A percentile compares a stretch with the other conserved stretches of the same genome.
Conservation (phyloP, 2,888 invertebrate species). For the Camptogramma bilineatum region DNA sequence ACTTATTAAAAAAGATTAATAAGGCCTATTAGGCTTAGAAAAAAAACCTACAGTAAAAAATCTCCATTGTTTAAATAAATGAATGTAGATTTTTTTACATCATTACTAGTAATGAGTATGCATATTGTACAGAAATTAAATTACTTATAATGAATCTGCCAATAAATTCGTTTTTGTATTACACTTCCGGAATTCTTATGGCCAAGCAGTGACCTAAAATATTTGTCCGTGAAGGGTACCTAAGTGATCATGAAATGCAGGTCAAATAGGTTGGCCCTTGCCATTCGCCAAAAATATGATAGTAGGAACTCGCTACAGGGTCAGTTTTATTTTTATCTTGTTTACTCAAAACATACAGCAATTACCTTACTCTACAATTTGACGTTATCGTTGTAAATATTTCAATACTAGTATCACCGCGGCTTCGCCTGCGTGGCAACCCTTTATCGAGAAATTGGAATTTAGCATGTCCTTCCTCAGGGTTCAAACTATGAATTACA, state of each 20-base stretch:
- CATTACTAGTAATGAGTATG: not conserved
- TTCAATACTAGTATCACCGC: too few relatives aligned
- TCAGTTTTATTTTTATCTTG: not conserved
- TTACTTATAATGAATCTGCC: constrained; percentile 6
- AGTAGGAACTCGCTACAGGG: not conserved
- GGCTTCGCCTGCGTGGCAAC: too few relatives aligned
- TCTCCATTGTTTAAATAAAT: too few relatives aligned
- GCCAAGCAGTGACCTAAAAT: not conserved
- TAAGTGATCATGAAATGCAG: not conserved
- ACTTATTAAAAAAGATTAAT: too few relatives aligned
- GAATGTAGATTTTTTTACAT: too few relatives aligned
- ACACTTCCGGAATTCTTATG: not conserved
- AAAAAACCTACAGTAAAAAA: too few relatives aligned
- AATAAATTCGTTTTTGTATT: constrained; percentile 2
- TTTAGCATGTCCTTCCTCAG: too few relatives aligned
- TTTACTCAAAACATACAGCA: not conserved
- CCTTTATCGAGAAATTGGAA: too few relatives aligned
- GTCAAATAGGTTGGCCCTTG: not conserved
- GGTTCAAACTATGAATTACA: too few relatives aligned
- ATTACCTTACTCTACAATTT: not conserved
- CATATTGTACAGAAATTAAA: not conserved
- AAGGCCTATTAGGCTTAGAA: too few relatives aligned
- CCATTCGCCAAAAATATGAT: not conserved
- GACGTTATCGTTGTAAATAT: not conserved
- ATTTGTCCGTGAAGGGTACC: not conserved